Base-by-base conservation (phyloP, 2,888 invertebrate genomes). In the Tenthredo amoena region DNA sequence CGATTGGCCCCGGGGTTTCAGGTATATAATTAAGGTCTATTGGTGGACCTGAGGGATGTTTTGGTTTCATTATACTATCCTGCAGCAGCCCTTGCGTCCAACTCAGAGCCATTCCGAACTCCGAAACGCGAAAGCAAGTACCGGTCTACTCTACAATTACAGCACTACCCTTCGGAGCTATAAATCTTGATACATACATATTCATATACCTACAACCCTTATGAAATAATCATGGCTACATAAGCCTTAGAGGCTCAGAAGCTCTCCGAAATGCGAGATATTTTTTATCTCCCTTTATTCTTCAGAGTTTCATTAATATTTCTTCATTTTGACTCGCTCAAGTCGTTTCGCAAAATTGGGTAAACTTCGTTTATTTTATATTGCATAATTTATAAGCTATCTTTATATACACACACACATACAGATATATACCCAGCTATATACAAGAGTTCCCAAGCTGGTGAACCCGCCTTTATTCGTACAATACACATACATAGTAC, bases 181-280 rank as follows among this genome's bases (percentile, higher is more conserved):
- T 92, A 92, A 92, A 92, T 92, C 92, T 91, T 90, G 89, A 89
- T 90, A 91, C 90, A 92, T 92, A 92, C 92, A 92, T 92, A 92
- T 92, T 92, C 92, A 92, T 90, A 89, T 86, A 74, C 85, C 85
- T 86, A 86, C 82, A 87, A 88, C 89, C 89, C 91, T 91, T 92
- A 91, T 92, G 91, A 92, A 92, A 92, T 92, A 92, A 92, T 91
- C 92, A 92, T 91, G 89, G 89, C 91, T 91, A 92, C 92, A 91
- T 92, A 90, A 90, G 89, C 90, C 88, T 87, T 86, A 87, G 88
- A 88, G 88, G 87, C 89, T 88, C 84, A 87, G 79, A 81, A 72
- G 31, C 55, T 77, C 55, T 47, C 77, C 77, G n/a, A 77, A 77
- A 55, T 55, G 77, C 9, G 50, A 77, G 26, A 77, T 74, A 21